Evolutionary conservation across 2,113 vertebrate genomes (phyloP).

Genomic region (Scomber japonicus): DNA sequence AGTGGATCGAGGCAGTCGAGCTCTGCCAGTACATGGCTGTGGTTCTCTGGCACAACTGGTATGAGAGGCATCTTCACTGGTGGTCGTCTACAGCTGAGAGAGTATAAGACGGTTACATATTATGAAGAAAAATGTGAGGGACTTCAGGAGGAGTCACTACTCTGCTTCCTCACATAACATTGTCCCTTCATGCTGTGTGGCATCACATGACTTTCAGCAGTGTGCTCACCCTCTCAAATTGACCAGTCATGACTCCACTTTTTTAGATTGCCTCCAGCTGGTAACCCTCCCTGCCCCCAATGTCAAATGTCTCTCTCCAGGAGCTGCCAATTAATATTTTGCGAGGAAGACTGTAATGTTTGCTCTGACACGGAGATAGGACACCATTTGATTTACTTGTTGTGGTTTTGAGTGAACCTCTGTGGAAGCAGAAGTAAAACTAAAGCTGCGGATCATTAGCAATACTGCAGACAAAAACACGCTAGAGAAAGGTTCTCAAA

Average conservation of each 20-base stretch:
- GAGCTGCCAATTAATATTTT: neutral
- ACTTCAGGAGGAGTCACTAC: neutral
- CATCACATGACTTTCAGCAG: constrained; percentile 66
- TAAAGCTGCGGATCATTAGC: neutral
- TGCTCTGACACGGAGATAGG: neutral
- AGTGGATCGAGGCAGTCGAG: constrained; percentile 93
- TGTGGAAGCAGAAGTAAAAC: constrained; percentile 45
- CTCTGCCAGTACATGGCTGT: constrained; percentile 92
- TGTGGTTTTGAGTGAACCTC: constrained; percentile 10
- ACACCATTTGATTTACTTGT: neutral
- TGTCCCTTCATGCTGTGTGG: constrained; percentile 1
- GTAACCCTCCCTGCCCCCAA: neutral
- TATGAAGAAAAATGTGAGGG: neutral
- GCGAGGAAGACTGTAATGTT: neutral
- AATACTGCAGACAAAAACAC: neutral
- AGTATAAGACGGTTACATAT: constrained; percentile 16
- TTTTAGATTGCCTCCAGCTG: constrained; percentile 17
- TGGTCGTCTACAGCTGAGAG: constrained; percentile 33
- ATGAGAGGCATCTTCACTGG: constrained; percentile 83
- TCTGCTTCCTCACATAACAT: neutral
- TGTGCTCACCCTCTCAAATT: constrained; percentile 45
- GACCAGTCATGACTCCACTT: constrained; percentile 68
- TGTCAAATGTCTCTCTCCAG: neutral
- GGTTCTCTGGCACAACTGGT: constrained; percentile 87
- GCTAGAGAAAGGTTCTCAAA: neutral